These are phyloP conservation scores for Pachyrhynchus sulphureomaculatus DNA, from an alignment of 1,140 invertebrate genomes.

Conservation along the genomic window DNA sequence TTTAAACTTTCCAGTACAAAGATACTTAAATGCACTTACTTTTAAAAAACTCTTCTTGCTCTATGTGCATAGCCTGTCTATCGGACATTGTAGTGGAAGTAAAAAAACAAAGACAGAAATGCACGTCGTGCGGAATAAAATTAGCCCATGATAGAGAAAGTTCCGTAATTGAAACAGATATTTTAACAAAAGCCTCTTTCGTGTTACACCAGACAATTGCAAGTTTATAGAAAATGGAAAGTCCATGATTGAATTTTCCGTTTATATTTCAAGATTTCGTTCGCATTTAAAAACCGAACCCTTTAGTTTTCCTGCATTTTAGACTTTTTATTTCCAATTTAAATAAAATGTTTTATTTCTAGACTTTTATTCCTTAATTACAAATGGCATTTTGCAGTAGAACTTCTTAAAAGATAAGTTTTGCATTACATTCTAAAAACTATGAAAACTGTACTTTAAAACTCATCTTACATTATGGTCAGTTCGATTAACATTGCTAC, in stretches of 20 bases:
- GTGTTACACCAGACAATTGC: constrained; percentile 26
- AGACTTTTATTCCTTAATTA: too few species aligned
- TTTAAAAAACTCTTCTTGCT: background rate
- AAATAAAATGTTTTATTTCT: background rate
- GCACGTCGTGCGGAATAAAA: constrained; percentile 16
- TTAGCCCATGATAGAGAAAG: constrained; percentile 26
- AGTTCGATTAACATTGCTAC: too few species aligned
- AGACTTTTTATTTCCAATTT: background rate
- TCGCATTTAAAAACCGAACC: constrained; percentile 18
- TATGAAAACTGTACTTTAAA: too few species aligned
- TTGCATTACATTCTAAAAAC: too few species aligned
- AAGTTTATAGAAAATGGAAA: constrained; percentile 29
- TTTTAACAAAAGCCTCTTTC: constrained; percentile 26
- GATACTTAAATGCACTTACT: background rate
- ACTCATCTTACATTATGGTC: too few species aligned
- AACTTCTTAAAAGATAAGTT: too few species aligned
- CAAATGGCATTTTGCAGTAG: too few species aligned
- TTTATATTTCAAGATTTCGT: constrained; percentile 7
- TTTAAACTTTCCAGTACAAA: background rate
- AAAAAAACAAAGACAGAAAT: background rate
- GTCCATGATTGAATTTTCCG: constrained; percentile 23
- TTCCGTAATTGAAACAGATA: constrained; percentile 32
- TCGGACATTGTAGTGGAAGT: constrained; percentile 5
- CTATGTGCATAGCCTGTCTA: background rate
- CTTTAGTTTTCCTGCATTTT: constrained; percentile 1